A percentile compares a stretch with the other conserved stretches of the same genome.
Conservation (phyloP, 2,113 vertebrate genomes). For the Crotophaga sulcirostris region DNA sequence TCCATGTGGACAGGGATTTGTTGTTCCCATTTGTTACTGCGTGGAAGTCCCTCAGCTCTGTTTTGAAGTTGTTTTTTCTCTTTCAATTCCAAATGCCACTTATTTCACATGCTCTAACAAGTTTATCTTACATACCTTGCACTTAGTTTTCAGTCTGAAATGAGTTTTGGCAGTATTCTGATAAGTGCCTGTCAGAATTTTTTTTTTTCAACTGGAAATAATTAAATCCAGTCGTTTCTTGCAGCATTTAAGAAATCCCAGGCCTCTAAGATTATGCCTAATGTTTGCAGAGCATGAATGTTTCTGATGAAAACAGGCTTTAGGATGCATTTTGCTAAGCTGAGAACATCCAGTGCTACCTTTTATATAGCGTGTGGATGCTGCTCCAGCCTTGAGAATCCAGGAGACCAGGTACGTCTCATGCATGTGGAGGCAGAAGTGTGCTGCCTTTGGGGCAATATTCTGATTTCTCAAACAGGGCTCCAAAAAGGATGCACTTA, state of each 20-base stretch:
- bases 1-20: neutral
- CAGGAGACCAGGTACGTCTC: neutral
- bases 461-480: neutral
- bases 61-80: neutral
- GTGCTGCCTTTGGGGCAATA: neutral
- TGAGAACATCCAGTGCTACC: neutral
- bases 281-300: neutral
- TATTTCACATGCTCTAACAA: neutral
- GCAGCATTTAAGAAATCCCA: neutral
- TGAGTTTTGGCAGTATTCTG: neutral
- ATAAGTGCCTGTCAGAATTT: neutral
- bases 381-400: neutral
- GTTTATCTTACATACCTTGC: neutral
- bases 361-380: neutral
- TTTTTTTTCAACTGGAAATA: neutral
- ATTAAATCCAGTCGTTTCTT: neutral
- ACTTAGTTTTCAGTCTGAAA: neutral
- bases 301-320: constrained; percentile 3
- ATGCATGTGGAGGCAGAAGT: neutral
- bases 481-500: fast-evolving
- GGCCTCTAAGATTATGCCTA: neutral
- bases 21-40: neutral
- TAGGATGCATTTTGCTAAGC: neutral
- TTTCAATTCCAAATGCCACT: neutral
- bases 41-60: neutral